Percentiles rank a stretch among this genome's conserved stretches.
These are phyloP conservation scores for Oligia latruncula DNA, from an alignment of 2,888 invertebrate species.

Conservation along the genomic window DNA sequence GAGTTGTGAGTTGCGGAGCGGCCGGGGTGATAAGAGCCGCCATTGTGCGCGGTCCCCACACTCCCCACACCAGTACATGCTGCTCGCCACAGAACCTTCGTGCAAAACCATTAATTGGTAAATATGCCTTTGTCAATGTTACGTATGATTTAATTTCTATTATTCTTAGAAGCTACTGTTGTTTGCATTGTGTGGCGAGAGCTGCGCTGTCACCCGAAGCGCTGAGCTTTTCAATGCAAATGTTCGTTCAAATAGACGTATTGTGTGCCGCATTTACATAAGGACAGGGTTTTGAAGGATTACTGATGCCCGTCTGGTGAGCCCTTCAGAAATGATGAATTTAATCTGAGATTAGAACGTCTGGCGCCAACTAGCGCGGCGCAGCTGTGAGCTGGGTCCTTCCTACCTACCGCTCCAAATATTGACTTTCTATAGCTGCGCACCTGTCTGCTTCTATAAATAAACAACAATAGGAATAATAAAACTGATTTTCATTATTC, in stretches of 20 bases:
- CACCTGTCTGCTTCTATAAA: conserved; percentile 11
- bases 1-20: background rate
- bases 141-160: conserved; percentile 48
- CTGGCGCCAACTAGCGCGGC: conserved; percentile 32
- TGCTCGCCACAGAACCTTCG: conserved; percentile 25
- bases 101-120: conserved; percentile 49
- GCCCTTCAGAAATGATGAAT: conserved; percentile 56
- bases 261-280: conserved; percentile 50
- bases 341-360: conserved; percentile 61
- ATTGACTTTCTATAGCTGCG: conserved; percentile 34
- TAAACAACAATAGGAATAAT: conserved; percentile 45
- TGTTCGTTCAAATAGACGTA: conserved; percentile 32
- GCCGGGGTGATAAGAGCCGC: conserved; percentile 3
- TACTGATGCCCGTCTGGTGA: conserved; percentile 36
- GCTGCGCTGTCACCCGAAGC: conserved; percentile 24
- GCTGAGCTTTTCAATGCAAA: conserved; percentile 37
- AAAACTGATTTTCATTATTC: conserved; percentile 22
- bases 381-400: conserved; percentile 47
- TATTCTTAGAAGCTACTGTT: conserved; percentile 51
- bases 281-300: conserved; percentile 56
- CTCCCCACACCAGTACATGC: background rate
- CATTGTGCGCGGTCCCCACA: background rate
- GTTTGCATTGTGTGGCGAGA: conserved; percentile 36
- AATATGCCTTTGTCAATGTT: conserved; percentile 49
- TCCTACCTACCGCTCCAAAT: background rate